These are phyloP conservation scores for Oryzias celebensis DNA, from an alignment of 2,113 vertebrate genomes.

Conservation along the genomic window DNA sequence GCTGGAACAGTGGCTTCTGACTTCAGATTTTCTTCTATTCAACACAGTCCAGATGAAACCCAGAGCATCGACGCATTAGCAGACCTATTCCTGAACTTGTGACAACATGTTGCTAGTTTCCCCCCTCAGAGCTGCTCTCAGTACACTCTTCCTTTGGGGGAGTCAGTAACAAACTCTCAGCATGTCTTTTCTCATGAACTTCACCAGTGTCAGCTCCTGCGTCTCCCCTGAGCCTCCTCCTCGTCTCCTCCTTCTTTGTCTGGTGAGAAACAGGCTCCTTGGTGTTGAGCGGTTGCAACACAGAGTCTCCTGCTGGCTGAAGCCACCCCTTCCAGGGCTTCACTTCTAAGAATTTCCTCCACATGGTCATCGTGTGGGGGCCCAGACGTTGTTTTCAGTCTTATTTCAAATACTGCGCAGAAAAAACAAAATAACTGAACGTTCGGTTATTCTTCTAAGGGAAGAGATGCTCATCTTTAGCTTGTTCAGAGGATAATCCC, in stretches of 20 bases:
- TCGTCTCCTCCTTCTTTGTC: constrained; percentile 28
- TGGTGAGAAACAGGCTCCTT: constrained; percentile 45
- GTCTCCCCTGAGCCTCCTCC: constrained; percentile 44
- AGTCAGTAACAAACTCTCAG: not conserved
- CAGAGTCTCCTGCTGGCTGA: constrained; percentile 35
- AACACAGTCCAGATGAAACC: no score
- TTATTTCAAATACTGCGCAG: no score
- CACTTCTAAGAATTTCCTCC: not conserved
- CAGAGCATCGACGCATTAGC: no score
- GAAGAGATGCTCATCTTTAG: no score
- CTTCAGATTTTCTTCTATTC: not conserved
- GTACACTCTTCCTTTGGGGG: no score
- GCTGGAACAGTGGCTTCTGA: constrained; percentile 34
- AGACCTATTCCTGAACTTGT: no score
- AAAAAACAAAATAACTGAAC: no score
- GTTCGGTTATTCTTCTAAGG: no score
- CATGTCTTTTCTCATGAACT: constrained; percentile 62
- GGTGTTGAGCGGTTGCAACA: constrained; percentile 44
- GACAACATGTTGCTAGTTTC: no score
- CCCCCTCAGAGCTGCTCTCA: no score
- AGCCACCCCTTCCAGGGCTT: constrained; percentile 40
- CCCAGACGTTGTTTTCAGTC: not conserved
- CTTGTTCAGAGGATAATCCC: no score
- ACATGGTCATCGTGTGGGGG: not conserved
- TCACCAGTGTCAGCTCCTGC: constrained; percentile 32